phyloP scores from a whole-genome alignment of 2,113 vertebrate genomes.

The Ramphastos sulfuratus region DNA sequence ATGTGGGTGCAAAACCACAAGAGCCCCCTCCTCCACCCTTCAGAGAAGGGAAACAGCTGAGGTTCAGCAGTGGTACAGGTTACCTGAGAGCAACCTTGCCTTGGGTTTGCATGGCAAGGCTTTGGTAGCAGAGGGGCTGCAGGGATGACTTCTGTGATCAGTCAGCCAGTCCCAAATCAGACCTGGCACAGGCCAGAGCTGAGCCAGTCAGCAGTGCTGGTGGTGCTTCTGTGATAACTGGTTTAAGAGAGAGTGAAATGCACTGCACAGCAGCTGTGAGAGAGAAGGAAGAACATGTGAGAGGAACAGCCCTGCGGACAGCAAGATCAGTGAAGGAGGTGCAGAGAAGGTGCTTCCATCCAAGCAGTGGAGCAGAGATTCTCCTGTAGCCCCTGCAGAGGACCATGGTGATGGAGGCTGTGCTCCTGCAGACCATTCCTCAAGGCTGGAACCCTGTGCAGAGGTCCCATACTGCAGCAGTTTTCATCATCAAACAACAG shows the following conservation, averaged over 20 bases:
- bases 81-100: background rate
- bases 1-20: constrained; percentile 70
- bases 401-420: background rate
- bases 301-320: background rate
- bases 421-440: background rate
- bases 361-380: background rate
- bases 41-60: constrained; percentile 57
- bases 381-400: background rate
- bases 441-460: background rate
- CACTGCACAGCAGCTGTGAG: background rate
- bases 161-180: background rate
- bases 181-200: background rate
- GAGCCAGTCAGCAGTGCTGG: background rate
- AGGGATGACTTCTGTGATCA: background rate
- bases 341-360: background rate
- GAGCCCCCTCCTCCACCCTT: constrained; percentile 51
- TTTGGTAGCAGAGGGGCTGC: background rate
- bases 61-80: background rate
- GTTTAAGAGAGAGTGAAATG: background rate
- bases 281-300: background rate
- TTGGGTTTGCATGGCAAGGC: background rate
- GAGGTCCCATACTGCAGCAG: background rate
- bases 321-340: background rate
- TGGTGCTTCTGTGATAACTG: background rate
- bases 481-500: background rate